Evolutionary conservation across 37 sponge, comb jelly and placozoan genomes (phyloP), one percentile per base, ranked within the genome.

Genomic region (Amphimedon queenslandica): DNA sequence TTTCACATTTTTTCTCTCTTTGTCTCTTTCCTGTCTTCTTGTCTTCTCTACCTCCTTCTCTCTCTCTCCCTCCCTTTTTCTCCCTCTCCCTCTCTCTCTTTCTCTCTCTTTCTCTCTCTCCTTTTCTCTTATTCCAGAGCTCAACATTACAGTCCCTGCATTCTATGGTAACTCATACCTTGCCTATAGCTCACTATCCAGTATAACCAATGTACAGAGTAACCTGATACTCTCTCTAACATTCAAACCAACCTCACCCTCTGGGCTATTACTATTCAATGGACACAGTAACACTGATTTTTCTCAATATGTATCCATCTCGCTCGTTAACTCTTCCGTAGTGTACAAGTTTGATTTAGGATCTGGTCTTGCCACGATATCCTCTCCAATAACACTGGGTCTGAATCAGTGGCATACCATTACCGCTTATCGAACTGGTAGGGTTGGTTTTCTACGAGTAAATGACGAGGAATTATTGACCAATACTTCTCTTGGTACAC

Each of bases 101-200:
- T 13, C 13, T 47, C 13, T 47, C 13, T 47, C 13, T 47, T 47
- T 8, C 13, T 47, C 8, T 18, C 13, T 8, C 53, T 21, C 21
- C 31, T 18, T 37, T 47, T 13, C 13, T 47, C 8, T 47, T 47
- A 47, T 13, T 47, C 8, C 28, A 60, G 61, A 32, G 55, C 2
- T 84, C 1, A 57, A 71, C 39, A 55, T 84, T 58, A 78, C 75
- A 2, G 37, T 72, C 10, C 79, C 78, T 18, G 29, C 36, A 55
- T 87, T 87, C 64, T 43, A 35, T 80, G 72, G 77, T 29, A 21
- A n/a, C 32, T 87, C 87, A n/a, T 76, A 76, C 69, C 76, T 87
- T 51, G 36, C 68, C 23, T 80, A 72, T 30, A 66, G 34, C 20
- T 40, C 81, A 32, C 57, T 80, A 38, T 27, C 40, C 10, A n/a